Conservation (phyloP, 2,113 vertebrate species). For the Telmatochromis bifrenatus region DNA sequence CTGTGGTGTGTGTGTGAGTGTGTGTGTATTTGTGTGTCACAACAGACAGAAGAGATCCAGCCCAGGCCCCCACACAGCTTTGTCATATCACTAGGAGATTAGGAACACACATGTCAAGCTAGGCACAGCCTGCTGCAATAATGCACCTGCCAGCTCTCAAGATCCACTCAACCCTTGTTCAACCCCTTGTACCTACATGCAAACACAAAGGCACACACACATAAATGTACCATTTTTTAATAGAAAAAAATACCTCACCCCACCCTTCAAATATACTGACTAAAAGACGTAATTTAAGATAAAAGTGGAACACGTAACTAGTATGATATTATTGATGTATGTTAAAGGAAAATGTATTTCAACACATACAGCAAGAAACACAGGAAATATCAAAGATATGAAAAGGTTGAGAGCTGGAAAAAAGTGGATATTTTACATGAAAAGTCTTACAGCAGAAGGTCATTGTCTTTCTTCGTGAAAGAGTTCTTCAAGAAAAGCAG, state of each 20-base stretch:
- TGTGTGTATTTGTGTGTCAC: slow-evolving; percentile 38
- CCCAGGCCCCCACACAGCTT: slow-evolving; percentile 60
- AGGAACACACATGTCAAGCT: slow-evolving; percentile 68
- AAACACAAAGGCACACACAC: not conserved
- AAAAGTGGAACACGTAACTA: not conserved
- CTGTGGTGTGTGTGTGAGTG: not conserved
- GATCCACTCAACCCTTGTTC: slow-evolving; percentile 52
- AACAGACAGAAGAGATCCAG: slow-evolving; percentile 52
- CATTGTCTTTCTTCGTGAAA: slow-evolving; percentile 49
- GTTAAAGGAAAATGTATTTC: not conserved
- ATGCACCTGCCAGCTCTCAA: slow-evolving; percentile 67
- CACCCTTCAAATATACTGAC: not conserved
- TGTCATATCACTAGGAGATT: slow-evolving; percentile 71
- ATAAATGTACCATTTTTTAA: not conserved
- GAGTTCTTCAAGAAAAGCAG: slow-evolving; percentile 34
- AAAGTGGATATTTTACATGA: slow-evolving; percentile 53
- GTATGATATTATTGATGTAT: not conserved
- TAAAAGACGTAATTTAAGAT: not conserved
- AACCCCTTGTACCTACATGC: not conserved
- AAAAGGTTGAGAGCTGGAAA: slow-evolving; percentile 16
- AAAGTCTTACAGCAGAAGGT: slow-evolving; percentile 42
- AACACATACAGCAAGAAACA: not conserved
- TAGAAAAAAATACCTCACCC: not conserved
- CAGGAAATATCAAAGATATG: slow-evolving; percentile 17
- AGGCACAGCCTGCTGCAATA: slow-evolving; percentile 59